Conservation (phyloP, 2,888 invertebrate genomes). For the Acleris holmiana region DNA sequence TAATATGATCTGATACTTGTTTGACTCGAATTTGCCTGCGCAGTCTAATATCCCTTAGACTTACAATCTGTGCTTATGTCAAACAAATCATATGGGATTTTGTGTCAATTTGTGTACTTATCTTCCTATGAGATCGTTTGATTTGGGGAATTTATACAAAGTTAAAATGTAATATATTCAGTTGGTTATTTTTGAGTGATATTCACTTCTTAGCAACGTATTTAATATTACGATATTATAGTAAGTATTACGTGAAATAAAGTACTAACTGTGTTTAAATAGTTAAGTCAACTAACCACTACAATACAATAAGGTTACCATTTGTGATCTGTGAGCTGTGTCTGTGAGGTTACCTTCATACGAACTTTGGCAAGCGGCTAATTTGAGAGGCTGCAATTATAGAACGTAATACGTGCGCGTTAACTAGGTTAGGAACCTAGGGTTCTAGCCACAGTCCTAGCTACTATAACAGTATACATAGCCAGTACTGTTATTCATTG, state of each 20-base stretch:
- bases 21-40: background rate
- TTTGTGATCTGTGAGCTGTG: too few species aligned
- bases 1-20: too few species aligned
- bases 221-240: too few species aligned
- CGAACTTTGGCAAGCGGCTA: background rate
- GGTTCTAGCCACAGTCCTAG: conserved; percentile 5
- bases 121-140: too few species aligned
- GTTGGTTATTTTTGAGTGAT: background rate
- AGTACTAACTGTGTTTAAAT: too few species aligned
- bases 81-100: background rate
- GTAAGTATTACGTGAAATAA: too few species aligned
- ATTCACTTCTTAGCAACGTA: background rate
- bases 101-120: background rate
- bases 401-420: conserved; percentile 3
- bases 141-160: background rate
- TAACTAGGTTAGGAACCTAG: conserved; percentile 9
- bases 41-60: too few species aligned
- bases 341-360: background rate
- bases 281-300: background rate
- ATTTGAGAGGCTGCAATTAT: conserved; percentile 16
- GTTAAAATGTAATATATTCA: background rate
- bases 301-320: too few species aligned
- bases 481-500: conserved; percentile 24
- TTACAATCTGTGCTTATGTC: too few species aligned
- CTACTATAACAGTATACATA: background rate